A percentile compares a stretch with the other conserved stretches of the same genome.
phyloP scores from a whole-genome alignment of 2,797 vertebrate genomes.

The Gymnodraco acuticeps region DNA sequence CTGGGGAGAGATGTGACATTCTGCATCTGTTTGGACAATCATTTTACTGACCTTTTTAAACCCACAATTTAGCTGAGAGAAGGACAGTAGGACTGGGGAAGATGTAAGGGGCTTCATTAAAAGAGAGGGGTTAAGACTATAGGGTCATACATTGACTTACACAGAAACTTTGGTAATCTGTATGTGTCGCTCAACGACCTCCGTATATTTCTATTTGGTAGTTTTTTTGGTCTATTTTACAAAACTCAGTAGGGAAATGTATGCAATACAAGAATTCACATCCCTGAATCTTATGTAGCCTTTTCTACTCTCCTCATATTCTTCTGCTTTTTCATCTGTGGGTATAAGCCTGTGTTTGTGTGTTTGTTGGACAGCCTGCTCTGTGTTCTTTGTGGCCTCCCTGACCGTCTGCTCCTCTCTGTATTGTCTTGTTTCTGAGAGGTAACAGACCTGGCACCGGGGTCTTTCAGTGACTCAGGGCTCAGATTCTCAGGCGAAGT shows the following conservation, averaged over 20 bases:
- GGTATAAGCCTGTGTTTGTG: slow-evolving; percentile 48
- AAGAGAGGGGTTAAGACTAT: slow-evolving; percentile 1
- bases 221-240: slow-evolving; percentile 44
- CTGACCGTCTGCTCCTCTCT: slow-evolving; percentile 50
- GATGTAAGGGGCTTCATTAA: background rate
- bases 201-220: slow-evolving; percentile 39
- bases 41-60: slow-evolving; percentile 37
- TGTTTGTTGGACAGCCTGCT: slow-evolving; percentile 48
- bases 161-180: slow-evolving; percentile 21
- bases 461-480: slow-evolving; percentile 39
- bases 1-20: slow-evolving; percentile 39
- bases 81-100: slow-evolving; percentile 7
- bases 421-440: slow-evolving; percentile 51
- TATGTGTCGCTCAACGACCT: slow-evolving; percentile 13
- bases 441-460: slow-evolving; percentile 30
- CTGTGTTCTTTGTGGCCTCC: slow-evolving; percentile 47
- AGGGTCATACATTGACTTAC: background rate
- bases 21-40: slow-evolving; percentile 45
- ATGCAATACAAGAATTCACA: slow-evolving; percentile 28
- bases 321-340: slow-evolving; percentile 34
- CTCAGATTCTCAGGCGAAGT: slow-evolving; percentile 39
- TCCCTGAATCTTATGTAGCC: slow-evolving; percentile 26
- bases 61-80: slow-evolving; percentile 8
- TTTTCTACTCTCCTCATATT: slow-evolving; percentile 34
- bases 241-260: slow-evolving; percentile 13